Evolutionary conservation across 2,888 invertebrate species (phyloP), one percentile per base, ranked within the genome.

Genomic region (Lithosia quadra): DNA sequence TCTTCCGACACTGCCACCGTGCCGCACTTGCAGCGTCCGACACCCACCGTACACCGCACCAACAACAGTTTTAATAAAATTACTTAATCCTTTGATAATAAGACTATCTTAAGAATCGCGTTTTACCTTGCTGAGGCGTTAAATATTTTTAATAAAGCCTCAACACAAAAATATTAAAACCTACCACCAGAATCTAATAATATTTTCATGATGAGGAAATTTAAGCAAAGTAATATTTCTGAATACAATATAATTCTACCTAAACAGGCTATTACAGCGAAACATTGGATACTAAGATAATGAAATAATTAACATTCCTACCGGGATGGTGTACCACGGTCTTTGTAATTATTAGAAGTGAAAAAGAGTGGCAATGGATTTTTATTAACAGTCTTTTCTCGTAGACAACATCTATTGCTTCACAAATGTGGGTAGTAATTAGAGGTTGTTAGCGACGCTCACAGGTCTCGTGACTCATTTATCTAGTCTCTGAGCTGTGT

Each of bases 41-140:
- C 77, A 73, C 77, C 75, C 79, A 76, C 74, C 78, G 72, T 70
- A 73, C 63, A 33, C 63, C 33, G 39, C 72, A 76, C 73, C 79
- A 73, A 76, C 76, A 78, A 71, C 70, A 65, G 73, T 82, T 78
- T 81, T 83, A 86, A 83, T 85, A 83, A 83, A 84, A 83, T 83
- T n/a, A n/a, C n/a, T n/a, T 81, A 85, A 86, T 84, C 80, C 80
- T 80, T 79, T 80, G 71, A 79, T 78, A 79, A 80, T 75, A 80
- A 78, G 69, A 59, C 67, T 66, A 73, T 72, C 60, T 74, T 68
- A 67, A 36, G 15, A 49, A 63, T 49, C 58, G 43, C 56, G 49
- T 63, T 64, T 71, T 67, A 68, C 69, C 56, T 73, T 24, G 24
- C 58, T 58, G 57, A 55, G 64, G 65, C 43, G 58, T 18, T n/a